Conservation (phyloP, 2,888 invertebrate genomes). For the Heteromurus nitidus region DNA sequence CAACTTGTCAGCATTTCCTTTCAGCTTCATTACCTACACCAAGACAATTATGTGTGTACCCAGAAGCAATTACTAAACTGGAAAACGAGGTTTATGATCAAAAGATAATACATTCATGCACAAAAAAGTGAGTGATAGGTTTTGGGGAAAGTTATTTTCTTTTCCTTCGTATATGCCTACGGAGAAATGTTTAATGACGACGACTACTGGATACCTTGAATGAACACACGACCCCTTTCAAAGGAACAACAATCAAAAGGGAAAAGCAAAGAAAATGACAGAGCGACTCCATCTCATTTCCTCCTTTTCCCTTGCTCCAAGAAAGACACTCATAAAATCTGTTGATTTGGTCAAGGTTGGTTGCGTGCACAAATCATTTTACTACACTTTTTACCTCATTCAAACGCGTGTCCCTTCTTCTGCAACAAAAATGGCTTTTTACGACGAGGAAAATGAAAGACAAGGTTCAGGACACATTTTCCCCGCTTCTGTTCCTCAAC, state of each 20-base stretch:
- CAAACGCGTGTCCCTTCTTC: neutral
- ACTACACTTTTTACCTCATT: neutral
- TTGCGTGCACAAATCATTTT: slow-evolving; percentile 45
- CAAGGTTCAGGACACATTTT: slow-evolving; percentile 48
- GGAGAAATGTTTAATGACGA: no score
- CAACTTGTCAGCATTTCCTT: slow-evolving; percentile 62
- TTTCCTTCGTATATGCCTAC: no score
- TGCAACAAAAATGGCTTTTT: slow-evolving; percentile 1
- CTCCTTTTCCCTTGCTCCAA: neutral
- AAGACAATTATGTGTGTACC: slow-evolving; percentile 25
- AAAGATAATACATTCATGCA: no score
- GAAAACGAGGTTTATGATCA: no score
- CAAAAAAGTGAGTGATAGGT: no score
- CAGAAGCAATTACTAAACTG: neutral
- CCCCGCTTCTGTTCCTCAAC: no score
- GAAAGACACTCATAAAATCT: slow-evolving; percentile 41
- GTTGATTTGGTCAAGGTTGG: slow-evolving; percentile 62
- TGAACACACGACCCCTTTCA: no score
- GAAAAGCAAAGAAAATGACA: slow-evolving; percentile 27
- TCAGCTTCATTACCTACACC: slow-evolving; percentile 60
- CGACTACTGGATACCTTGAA: no score
- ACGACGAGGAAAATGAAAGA: slow-evolving; percentile 11
- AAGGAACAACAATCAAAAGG: no score
- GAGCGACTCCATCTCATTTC: slow-evolving; percentile 30
- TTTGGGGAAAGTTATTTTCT: no score